Evolutionary conservation across 2,797 vertebrate genomes (phyloP).

Genomic region (Manis crassicaudata): DNA sequence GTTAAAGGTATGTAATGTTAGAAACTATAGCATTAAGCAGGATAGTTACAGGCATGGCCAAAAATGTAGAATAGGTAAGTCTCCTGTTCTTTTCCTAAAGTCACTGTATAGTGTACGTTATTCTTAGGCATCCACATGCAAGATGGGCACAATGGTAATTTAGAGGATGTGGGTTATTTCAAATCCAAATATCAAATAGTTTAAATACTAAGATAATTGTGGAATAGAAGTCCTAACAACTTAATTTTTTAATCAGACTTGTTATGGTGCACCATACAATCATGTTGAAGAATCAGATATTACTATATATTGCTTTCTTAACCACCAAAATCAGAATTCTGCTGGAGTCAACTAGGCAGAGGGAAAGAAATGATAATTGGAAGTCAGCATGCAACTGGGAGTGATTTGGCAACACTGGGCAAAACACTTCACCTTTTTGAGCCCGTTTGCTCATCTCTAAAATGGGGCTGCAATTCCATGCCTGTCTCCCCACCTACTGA

Average conservation of each 20-base stretch:
- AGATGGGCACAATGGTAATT: background rate
- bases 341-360: background rate
- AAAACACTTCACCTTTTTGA: background rate
- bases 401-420: background rate
- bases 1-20: background rate
- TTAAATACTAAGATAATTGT: background rate
- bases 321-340: background rate
- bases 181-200: background rate
- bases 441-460: background rate
- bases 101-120: background rate
- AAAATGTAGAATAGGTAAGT: background rate
- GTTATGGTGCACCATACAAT: background rate
- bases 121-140: conserved; percentile 31
- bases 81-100: background rate
- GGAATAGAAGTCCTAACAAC: background rate
- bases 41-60: conserved; percentile 4
- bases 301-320: background rate
- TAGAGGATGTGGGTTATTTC: background rate
- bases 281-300: background rate
- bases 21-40: background rate
- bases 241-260: conserved; percentile 11
- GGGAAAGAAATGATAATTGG: background rate
- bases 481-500: background rate
- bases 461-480: background rate
- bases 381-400: background rate